Evolutionary conservation across 1,140 invertebrate species (phyloP), one percentile per base, ranked within the genome.

Genomic region (Drosophila malerkotliana): DNA sequence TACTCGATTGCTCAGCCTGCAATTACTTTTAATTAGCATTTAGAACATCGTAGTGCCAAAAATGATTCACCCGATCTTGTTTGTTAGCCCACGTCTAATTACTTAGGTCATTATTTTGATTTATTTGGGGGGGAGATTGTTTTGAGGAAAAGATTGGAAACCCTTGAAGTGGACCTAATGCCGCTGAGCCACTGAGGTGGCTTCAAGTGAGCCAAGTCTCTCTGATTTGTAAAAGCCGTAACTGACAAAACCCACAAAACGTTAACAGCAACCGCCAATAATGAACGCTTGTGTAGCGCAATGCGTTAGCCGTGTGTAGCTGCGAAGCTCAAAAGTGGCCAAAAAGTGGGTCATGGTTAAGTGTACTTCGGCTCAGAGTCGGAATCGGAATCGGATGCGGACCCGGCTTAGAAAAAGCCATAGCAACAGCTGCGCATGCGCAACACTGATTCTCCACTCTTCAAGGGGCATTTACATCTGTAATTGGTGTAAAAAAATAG

Each of bases 331-430:
- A 84, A 73, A 84, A 73, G 72, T 54, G 48, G 44, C 73, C 45
- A 62, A 84, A 72, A 84, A 73, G 72, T 90, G 84, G 84, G 85
- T 90, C 85, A 90, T 74, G 85, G 85, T 79, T 89, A 90, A 90
- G 78, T 77, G 85, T 90, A 89, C 84, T 90, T 89, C 55, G 49
- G 63, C 34, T 48, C 30, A 18, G 59, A 63, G 51, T 49, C 30
- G 15, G 51, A 28, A 21, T 47, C 63, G 59, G 48, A 64, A 45
- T 60, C 59, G 63, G 63, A 59, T 41, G 28, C 63, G 59, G 61
- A 63, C 63, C 59, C 58, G 63, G 53, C 53, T 44, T 39, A 51
- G 39, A 51, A 15, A 53, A 3, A 18, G 41, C 41, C 41, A 15
- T 14, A 5, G 41, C 41, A 18, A 44, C 15, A 44, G 41, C 15